Evolutionary conservation across 2,113 vertebrate genomes (phyloP).

Genomic region (Coracopsis vasa): DNA sequence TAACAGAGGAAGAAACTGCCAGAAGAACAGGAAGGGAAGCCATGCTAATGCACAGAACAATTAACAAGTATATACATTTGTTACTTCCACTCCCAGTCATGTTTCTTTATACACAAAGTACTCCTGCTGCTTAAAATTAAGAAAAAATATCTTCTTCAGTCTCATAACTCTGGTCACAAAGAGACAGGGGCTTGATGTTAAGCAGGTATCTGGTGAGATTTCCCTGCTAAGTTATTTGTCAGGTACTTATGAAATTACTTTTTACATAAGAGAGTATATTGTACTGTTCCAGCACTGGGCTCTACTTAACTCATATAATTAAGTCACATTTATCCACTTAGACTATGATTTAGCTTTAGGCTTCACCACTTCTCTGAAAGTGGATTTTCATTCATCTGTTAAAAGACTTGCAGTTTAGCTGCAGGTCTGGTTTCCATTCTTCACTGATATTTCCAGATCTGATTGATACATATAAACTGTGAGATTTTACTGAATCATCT

Average conservation of each 20-base stretch:
- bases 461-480: background rate
- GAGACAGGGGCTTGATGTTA: background rate
- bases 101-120: background rate
- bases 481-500: background rate
- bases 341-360: background rate
- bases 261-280: background rate
- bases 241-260: background rate
- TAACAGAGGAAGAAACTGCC: background rate
- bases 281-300: background rate
- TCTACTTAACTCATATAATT: background rate
- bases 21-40: background rate
- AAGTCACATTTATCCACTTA: background rate
- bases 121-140: background rate
- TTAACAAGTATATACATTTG: background rate
- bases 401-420: background rate
- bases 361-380: background rate
- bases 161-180: background rate
- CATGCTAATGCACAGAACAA: background rate
- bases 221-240: background rate
- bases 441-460: background rate
- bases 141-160: background rate
- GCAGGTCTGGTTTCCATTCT: background rate
- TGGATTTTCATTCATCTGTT: background rate
- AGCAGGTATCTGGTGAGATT: background rate
- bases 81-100: background rate